Conservation (phyloP, 2,113 vertebrate genomes). For the Cinclus cinclus region DNA sequence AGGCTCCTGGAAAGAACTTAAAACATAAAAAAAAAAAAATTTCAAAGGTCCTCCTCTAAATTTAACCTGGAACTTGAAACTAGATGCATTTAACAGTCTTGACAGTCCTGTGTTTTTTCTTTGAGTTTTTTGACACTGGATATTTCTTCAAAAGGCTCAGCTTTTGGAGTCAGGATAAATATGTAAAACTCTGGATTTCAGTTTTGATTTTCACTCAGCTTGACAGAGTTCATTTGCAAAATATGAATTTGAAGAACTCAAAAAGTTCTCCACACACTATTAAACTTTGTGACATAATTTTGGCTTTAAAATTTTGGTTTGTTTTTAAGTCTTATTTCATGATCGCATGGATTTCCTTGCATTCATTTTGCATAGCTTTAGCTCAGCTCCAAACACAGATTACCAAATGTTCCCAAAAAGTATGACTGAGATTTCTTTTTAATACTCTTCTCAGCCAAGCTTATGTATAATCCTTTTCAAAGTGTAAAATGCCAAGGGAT, state of each 20-base stretch:
- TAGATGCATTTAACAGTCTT: neutral
- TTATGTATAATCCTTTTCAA: constrained; percentile 60
- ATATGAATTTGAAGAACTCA: neutral
- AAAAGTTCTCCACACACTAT: neutral
- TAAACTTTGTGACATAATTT: neutral
- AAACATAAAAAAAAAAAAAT: neutral
- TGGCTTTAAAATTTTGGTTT: neutral
- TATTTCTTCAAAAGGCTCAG: neutral
- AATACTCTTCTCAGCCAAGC: constrained; percentile 47
- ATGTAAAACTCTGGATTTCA: neutral
- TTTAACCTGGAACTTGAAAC: neutral
- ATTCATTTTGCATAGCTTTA: constrained; percentile 18
- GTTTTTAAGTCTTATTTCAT: neutral
- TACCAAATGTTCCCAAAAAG: constrained; percentile 29
- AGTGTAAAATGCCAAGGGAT: constrained; percentile 61
- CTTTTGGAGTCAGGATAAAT: neutral
- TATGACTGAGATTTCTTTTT: constrained; percentile 55
- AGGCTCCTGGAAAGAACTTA: neutral
- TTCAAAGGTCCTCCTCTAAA: neutral
- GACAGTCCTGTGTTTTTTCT: neutral
- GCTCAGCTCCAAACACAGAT: constrained; percentile 26
- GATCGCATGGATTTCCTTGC: neutral
- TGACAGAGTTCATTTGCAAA: neutral
- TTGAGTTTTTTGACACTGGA: neutral
- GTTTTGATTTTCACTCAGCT: neutral